phyloP scores from a whole-genome alignment of 2,888 invertebrate genomes.

The Mesopsocus fuscifrons region DNA sequence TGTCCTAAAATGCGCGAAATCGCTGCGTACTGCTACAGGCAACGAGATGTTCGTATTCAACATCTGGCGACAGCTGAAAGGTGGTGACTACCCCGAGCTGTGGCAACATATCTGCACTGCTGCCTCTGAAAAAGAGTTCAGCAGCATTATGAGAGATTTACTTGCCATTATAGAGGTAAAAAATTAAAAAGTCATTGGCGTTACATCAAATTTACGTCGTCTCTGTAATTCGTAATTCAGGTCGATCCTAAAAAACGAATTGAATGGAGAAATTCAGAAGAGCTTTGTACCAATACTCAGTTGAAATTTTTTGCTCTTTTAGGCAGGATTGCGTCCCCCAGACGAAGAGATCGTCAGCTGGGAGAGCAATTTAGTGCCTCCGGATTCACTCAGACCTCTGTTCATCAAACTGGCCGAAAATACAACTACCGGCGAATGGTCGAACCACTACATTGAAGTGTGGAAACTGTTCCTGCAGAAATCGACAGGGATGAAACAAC shows the following conservation, averaged over 20 bases:
- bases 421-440: too few species aligned
- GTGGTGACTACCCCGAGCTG: not conserved
- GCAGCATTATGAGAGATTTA: not conserved
- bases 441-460: too few species aligned
- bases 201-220: too few species aligned
- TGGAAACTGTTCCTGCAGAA: too few species aligned
- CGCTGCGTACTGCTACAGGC: not conserved
- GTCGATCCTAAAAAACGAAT: not conserved
- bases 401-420: too few species aligned
- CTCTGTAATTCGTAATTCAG: not conserved
- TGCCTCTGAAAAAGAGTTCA: not conserved
- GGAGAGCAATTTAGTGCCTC: not conserved
- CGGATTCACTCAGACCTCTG: not conserved
- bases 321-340: not conserved
- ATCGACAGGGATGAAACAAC: too few species aligned
- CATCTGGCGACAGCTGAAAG: not conserved
- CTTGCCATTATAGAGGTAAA: too few species aligned
- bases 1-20: not conserved
- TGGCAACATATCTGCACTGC: not conserved
- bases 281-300: not conserved
- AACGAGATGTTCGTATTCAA: not conserved
- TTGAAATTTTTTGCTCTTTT: not conserved
- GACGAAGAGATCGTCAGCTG: not conserved
- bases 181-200: too few species aligned
- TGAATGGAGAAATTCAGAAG: not conserved